Conservation (phyloP, 2,797 vertebrate genomes). For the Lophius americanus region DNA sequence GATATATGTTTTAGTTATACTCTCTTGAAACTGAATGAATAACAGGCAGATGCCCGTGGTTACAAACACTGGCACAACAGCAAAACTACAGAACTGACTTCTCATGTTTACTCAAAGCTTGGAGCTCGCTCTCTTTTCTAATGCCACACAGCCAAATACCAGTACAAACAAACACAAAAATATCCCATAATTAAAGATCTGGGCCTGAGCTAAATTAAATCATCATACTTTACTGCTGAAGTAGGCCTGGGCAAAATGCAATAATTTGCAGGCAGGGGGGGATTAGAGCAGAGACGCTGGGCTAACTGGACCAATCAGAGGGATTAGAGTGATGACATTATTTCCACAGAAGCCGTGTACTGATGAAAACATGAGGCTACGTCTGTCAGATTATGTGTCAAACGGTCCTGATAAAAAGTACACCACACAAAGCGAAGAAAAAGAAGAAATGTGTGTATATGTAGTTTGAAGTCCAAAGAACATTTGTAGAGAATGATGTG, state of each 20-base stretch:
- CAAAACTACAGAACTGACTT: constrained; percentile 32
- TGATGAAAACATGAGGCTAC: constrained; percentile 4
- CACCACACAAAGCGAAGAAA: too few species aligned
- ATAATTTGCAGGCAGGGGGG: constrained; percentile 13
- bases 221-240: constrained; percentile 19
- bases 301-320: too few species aligned
- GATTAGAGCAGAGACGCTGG: not conserved
- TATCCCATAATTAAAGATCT: constrained; percentile 14
- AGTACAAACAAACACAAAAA: constrained; percentile 29
- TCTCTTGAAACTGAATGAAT: constrained; percentile 43
- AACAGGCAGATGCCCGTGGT: constrained; percentile 44
- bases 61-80: constrained; percentile 35
- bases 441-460: too few species aligned
- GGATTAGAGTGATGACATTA: too few species aligned
- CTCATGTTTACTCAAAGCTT: constrained; percentile 51
- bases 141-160: constrained; percentile 18
- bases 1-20: constrained; percentile 28
- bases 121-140: constrained; percentile 27
- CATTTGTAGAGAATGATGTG: too few species aligned
- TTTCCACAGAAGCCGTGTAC: too few species aligned
- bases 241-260: constrained; percentile 25
- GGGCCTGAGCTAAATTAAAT: constrained; percentile 8
- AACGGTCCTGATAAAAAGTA: too few species aligned
- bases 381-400: not conserved
- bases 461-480: too few species aligned